phyloP scores from a whole-genome alignment of 2,113 vertebrate genomes.

The Stegostoma tigrinum region DNA sequence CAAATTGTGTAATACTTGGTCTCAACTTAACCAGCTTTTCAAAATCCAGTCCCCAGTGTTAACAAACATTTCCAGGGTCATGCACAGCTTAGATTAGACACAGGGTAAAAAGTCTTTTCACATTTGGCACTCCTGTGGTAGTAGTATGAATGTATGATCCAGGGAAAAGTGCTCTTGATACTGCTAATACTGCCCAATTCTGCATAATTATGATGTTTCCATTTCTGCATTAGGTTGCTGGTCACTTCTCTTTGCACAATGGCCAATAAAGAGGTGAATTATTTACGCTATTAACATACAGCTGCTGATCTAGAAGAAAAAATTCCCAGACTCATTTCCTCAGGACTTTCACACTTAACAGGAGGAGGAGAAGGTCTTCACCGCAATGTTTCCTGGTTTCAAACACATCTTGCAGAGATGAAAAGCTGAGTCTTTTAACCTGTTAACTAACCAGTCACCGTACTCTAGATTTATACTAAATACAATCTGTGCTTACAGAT shows the following conservation, averaged over 20 bases:
- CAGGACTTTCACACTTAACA: neutral
- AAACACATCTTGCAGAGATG: neutral
- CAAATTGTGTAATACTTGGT: neutral
- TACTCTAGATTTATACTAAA: neutral
- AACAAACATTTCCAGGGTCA: neutral
- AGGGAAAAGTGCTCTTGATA: neutral
- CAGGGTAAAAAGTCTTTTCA: neutral
- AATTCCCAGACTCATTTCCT: neutral
- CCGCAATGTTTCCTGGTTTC: neutral
- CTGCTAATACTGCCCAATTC: neutral
- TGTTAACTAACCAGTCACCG: neutral
- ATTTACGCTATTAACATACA: neutral
- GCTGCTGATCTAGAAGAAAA: neutral
- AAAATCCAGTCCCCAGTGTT: neutral
- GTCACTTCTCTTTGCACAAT: neutral
- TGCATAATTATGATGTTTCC: neutral
- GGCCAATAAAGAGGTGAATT: constrained; percentile 15
- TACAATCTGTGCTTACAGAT: neutral
- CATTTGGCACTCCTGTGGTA: neutral
- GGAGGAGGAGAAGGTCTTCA: neutral
- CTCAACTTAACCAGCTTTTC: neutral
- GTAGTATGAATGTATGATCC: neutral
- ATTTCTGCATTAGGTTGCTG: neutral
- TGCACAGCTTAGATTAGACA: neutral
- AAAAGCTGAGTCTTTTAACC: neutral